Evolutionary conservation across 2,113 vertebrate genomes (phyloP).

Genomic region (Ciconia stormi): DNA sequence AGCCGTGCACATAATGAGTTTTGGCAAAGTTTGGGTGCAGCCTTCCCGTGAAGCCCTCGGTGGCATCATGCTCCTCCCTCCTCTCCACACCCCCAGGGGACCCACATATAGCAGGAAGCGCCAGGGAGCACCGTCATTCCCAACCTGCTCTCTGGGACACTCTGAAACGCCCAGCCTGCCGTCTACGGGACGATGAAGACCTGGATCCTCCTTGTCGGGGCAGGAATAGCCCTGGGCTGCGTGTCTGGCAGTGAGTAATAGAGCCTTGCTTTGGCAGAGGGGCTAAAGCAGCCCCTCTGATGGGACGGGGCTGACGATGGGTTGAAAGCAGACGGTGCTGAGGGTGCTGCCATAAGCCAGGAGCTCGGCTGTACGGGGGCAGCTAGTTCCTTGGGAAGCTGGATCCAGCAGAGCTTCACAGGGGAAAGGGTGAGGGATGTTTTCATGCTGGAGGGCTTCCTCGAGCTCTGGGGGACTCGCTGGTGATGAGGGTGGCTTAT

Average conservation of each 20-base stretch:
- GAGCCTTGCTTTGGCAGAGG: neutral
- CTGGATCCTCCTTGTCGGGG: neutral
- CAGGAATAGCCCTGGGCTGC: neutral
- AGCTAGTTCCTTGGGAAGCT: neutral
- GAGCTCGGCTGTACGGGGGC: neutral
- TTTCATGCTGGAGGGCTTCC: neutral
- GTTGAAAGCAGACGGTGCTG: neutral
- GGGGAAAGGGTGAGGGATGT: neutral
- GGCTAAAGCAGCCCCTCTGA: fast-evolving
- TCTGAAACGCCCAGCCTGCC: neutral
- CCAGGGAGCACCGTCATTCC: neutral
- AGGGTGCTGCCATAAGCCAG: fast-evolving
- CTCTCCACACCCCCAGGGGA: neutral
- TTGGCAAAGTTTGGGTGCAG: neutral
- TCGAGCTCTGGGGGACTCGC: fast-evolving
- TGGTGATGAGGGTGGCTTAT: neutral
- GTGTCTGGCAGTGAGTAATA: constrained; percentile 19
- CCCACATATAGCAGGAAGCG: neutral
- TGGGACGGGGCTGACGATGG: neutral
- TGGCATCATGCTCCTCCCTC: neutral
- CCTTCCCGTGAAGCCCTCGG: neutral
- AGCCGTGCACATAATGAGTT: neutral
- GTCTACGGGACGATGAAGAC: neutral
- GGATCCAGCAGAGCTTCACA: neutral
- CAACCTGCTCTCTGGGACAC: neutral